Evolutionary conservation across 2,797 vertebrate species (phyloP).

Genomic region (Acanthopagrus latus): DNA sequence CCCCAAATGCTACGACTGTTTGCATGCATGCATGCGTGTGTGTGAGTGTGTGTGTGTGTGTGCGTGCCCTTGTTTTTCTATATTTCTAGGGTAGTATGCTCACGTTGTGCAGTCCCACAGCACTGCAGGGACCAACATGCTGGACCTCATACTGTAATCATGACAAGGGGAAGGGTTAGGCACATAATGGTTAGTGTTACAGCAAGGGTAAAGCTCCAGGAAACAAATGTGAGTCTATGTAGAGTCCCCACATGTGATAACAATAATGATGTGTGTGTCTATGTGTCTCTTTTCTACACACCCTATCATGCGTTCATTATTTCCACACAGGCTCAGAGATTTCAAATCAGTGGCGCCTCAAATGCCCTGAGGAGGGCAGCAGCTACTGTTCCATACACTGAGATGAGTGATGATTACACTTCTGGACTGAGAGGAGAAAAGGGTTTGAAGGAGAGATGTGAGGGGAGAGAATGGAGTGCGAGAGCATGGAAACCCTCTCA

Average conservation of each 20-base stretch:
- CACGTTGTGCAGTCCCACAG: too few species aligned
- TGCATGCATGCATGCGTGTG: background rate
- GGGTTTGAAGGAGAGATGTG: slow-evolving; percentile 22
- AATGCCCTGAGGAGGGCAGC: slow-evolving; percentile 37
- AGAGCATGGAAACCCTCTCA: slow-evolving; percentile 71
- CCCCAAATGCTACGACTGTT: slow-evolving; percentile 13
- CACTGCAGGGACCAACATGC: too few species aligned
- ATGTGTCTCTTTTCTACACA: background rate
- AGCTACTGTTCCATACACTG: slow-evolving; percentile 26
- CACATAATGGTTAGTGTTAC: too few species aligned
- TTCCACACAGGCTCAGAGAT: slow-evolving; percentile 18
- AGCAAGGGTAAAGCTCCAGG: too few species aligned
- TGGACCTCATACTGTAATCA: too few species aligned
- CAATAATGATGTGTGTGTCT: too few species aligned
- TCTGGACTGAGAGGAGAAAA: slow-evolving; percentile 68
- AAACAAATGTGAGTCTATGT: too few species aligned
- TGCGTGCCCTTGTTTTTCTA: background rate
- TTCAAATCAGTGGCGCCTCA: slow-evolving; percentile 26
- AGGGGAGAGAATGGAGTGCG: slow-evolving; percentile 23
- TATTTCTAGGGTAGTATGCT: too few species aligned
- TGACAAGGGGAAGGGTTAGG: too few species aligned
- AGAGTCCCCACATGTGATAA: too few species aligned
- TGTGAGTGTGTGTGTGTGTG: slow-evolving; percentile 14
- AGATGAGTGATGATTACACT: slow-evolving; percentile 67
- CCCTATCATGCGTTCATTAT: slow-evolving; percentile 12